Conservation (phyloP, 2,113 vertebrate species). For the Oceanites oceanicus region DNA sequence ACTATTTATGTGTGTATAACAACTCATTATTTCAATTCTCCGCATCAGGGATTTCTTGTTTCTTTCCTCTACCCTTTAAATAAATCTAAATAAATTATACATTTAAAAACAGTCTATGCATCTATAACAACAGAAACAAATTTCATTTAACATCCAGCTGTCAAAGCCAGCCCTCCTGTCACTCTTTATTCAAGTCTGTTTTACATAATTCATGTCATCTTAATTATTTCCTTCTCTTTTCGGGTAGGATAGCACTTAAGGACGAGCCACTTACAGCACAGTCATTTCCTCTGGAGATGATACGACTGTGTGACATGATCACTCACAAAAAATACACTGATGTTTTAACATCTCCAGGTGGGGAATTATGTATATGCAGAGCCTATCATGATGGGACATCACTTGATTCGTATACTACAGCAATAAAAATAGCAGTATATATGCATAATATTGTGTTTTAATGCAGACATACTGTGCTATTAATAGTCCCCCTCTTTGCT, state of each 20-base stretch:
- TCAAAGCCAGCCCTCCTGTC: slow-evolving; percentile 50
- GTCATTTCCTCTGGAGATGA: not conserved
- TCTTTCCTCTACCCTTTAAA: slow-evolving; percentile 22
- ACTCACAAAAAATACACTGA: not conserved
- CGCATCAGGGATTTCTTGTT: slow-evolving; percentile 32
- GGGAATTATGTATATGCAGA: not conserved
- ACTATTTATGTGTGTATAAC: slow-evolving; percentile 47
- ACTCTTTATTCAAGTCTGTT: slow-evolving; percentile 50
- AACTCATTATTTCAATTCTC: slow-evolving; percentile 59
- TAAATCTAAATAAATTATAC: slow-evolving; percentile 62
- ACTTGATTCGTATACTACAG: not conserved
- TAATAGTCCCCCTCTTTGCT: not conserved
- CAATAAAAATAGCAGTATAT: not conserved
- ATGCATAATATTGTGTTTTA: not conserved
- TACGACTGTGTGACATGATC: not conserved
- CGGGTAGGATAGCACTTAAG: not conserved
- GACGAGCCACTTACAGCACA: not conserved
- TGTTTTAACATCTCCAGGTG: not conserved
- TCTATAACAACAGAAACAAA: slow-evolving; percentile 60
- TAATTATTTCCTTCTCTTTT: slow-evolving; percentile 54
- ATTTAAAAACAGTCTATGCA: slow-evolving; percentile 33
- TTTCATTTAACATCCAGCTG: slow-evolving; percentile 62
- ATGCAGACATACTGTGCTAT: not conserved
- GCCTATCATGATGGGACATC: not conserved
- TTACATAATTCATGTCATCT: slow-evolving; percentile 59